Evolutionary conservation across 1,140 invertebrate genomes (phyloP).

Genomic region (Drosophila fuyamai): DNA sequence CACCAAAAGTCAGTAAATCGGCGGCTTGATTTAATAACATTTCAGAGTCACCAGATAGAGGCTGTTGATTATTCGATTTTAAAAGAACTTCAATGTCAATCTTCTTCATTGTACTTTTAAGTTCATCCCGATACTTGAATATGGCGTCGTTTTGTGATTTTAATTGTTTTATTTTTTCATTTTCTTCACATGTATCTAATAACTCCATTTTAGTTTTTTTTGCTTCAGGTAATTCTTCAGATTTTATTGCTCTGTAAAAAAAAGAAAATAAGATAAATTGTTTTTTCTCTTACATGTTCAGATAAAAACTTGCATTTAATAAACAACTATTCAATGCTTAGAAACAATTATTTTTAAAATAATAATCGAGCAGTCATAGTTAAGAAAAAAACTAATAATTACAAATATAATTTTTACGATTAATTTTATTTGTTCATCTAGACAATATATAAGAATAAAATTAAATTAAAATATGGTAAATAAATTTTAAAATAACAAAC

Average conservation of each 20-base stretch:
- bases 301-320: too few relatives aligned
- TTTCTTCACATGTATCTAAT: conserved; percentile 85
- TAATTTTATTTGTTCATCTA: too few relatives aligned
- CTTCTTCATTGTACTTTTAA: conserved; percentile 86
- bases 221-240: conserved; percentile 86
- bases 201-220: conserved; percentile 90
- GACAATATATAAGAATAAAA: too few relatives aligned
- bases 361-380: too few relatives aligned
- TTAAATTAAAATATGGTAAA: too few relatives aligned
- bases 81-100: conserved; percentile 88
- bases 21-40: conserved; percentile 91
- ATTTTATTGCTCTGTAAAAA: conserved; percentile 85
- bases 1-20: conserved; percentile 96
- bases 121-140: conserved; percentile 88
- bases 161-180: conserved; percentile 86
- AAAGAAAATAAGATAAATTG: neutral
- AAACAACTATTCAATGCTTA: too few relatives aligned
- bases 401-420: too few relatives aligned
- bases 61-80: conserved; percentile 89
- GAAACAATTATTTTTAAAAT: too few relatives aligned
- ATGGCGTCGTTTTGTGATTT: conserved; percentile 93
- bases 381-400: too few relatives aligned
- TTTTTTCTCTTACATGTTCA: neutral
- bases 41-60: conserved; percentile 87
- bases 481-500: too few relatives aligned